These are phyloP conservation scores for Octopus sinensis DNA, from an alignment of 1,140 invertebrate species.

Conservation along the genomic window DNA sequence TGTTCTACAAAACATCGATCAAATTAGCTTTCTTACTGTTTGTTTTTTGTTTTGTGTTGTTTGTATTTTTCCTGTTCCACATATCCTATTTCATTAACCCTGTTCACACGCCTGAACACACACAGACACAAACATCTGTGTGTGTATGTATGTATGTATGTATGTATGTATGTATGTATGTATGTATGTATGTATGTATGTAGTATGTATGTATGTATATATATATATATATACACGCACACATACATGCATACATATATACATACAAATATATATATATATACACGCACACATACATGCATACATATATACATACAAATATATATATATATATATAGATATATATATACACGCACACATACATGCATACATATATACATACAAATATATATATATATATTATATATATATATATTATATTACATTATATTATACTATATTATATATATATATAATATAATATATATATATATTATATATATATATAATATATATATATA, in stretches of 20 bases:
- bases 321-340: constrained; percentile 7
- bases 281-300: not conserved
- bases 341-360: not conserved
- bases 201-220: not conserved
- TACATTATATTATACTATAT: not conserved
- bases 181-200: too few species aligned
- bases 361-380: not conserved
- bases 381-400: not conserved
- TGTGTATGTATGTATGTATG: too few species aligned
- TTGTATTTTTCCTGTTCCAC: too few species aligned
- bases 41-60: too few species aligned
- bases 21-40: too few species aligned
- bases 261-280: constrained; percentile 19
- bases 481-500: not conserved
- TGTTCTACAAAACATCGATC: too few species aligned
- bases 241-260: constrained; percentile 22
- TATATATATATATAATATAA: not conserved
- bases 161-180: too few species aligned
- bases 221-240: constrained; percentile 18
- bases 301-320: not conserved
- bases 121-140: too few species aligned
- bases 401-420: constrained; percentile 13
- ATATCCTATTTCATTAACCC: too few species aligned
- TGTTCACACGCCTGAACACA: too few species aligned
- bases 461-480: not conserved